These are phyloP conservation scores for Hemithea aestivaria DNA, from an alignment of 2,888 invertebrate genomes.

Conservation along the genomic window DNA sequence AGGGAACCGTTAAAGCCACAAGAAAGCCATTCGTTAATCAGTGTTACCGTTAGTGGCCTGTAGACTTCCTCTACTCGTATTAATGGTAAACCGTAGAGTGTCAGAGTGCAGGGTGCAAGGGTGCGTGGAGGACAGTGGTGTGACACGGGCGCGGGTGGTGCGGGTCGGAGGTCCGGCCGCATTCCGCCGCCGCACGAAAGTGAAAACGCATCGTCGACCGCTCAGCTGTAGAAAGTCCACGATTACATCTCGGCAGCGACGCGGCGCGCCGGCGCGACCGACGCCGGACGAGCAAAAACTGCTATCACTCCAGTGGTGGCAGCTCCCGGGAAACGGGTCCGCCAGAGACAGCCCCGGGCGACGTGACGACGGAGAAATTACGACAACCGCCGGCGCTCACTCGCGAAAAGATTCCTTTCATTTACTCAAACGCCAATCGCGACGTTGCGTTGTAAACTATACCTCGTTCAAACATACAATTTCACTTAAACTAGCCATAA, in stretches of 20 bases:
- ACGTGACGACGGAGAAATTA: conserved; percentile 53
- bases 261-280: conserved; percentile 35
- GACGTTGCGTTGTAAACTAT: conserved; percentile 32
- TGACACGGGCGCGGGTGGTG: conserved; percentile 47
- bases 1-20: conserved; percentile 41
- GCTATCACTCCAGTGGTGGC: conserved; percentile 58
- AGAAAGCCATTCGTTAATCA: conserved; percentile 42
- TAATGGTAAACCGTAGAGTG: conserved; percentile 40
- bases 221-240: conserved; percentile 77
- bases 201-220: conserved; percentile 66
- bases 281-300: conserved; percentile 69
- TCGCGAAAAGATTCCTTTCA: conserved; percentile 56
- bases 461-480: conserved; percentile 41
- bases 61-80: no score
- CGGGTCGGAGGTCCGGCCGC: conserved; percentile 77
- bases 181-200: conserved; percentile 74
- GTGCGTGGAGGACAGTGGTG: conserved; percentile 30
- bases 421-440: conserved; percentile 43
- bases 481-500: conserved; percentile 51
- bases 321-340: conserved; percentile 61
- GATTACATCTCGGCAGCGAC: conserved; percentile 62
- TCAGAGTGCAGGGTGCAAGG: conserved; percentile 29
- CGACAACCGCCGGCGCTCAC: conserved; percentile 46
- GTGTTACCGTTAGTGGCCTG: conserved; percentile 35
- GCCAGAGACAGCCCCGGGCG: conserved; percentile 42